Percentiles rank a stretch among this genome's conserved stretches.
phyloP scores from a whole-genome alignment of 2,888 invertebrate species.

The Norana najaformis region DNA sequence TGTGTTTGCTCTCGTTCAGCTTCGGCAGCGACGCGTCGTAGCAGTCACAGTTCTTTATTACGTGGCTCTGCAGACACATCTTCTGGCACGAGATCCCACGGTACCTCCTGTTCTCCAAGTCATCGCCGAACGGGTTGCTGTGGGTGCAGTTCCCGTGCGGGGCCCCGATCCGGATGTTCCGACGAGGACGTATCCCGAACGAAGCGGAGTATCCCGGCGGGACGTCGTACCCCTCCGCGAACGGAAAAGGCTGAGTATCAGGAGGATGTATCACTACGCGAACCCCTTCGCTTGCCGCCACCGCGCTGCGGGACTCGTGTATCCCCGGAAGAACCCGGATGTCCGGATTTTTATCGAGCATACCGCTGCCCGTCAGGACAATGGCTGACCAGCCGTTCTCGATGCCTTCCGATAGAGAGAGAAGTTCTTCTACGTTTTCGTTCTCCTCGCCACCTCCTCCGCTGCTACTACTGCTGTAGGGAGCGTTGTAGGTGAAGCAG shows the following conservation, averaged over 20 bases:
- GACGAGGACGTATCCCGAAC: slow-evolving; percentile 43
- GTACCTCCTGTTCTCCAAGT: slow-evolving; percentile 33
- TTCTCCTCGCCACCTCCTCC: background rate
- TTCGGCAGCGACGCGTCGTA: slow-evolving; percentile 39
- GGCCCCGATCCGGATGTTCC: slow-evolving; percentile 43
- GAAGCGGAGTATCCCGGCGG: slow-evolving; percentile 45
- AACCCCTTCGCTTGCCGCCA: slow-evolving; percentile 44
- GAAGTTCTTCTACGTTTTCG: background rate
- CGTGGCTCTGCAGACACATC: slow-evolving; percentile 44
- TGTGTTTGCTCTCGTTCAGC: slow-evolving; percentile 22
- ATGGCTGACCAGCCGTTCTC: slow-evolving; percentile 46
- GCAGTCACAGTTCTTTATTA: slow-evolving; percentile 40
- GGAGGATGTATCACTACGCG: slow-evolving; percentile 45
- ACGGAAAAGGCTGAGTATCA: slow-evolving; percentile 41
- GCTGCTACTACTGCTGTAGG: background rate
- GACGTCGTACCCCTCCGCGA: slow-evolving; percentile 45
- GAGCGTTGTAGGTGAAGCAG: slow-evolving; percentile 44
- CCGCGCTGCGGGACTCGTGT: slow-evolving; percentile 43
- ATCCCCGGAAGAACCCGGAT: slow-evolving; percentile 44
- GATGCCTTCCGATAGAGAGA: slow-evolving; percentile 43
- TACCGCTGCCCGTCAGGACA: slow-evolving; percentile 42
- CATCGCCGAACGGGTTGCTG: slow-evolving; percentile 40
- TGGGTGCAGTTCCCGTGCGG: slow-evolving; percentile 44
- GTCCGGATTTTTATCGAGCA: slow-evolving; percentile 43
- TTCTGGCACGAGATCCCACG: slow-evolving; percentile 44